phyloP scores from a whole-genome alignment of 2,113 vertebrate genomes.

The Odobenus rosmarus region DNA sequence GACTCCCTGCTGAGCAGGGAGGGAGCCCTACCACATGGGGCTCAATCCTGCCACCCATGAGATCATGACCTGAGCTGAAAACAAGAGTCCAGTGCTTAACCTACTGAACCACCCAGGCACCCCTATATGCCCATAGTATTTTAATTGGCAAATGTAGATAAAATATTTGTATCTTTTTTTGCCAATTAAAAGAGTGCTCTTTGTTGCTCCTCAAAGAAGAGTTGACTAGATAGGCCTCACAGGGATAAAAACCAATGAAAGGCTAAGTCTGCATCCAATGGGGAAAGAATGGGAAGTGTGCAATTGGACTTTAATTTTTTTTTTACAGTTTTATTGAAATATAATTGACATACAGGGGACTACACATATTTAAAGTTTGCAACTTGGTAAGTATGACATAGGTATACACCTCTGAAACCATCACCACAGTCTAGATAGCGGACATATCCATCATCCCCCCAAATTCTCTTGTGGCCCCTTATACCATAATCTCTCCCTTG shows the following conservation, averaged over 20 bases:
- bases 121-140: constrained; percentile 18
- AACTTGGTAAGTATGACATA: not conserved
- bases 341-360: not conserved
- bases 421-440: not conserved
- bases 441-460: not conserved
- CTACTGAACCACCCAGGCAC: not conserved
- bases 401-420: not conserved
- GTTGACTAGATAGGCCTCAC: not conserved
- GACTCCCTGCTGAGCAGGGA: not conserved
- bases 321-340: not conserved
- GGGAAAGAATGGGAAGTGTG: not conserved
- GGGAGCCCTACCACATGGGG: not conserved
- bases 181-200: not conserved
- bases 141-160: not conserved
- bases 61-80: not conserved
- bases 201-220: not conserved
- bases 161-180: not conserved
- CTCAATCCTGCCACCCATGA: not conserved
- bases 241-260: not conserved
- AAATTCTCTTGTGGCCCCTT: not conserved
- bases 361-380: not conserved
- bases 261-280: not conserved
- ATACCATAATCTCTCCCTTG: not conserved
- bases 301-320: not conserved
- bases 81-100: not conserved